Percentiles rank a stretch among this genome's conserved stretches.
phyloP scores from a whole-genome alignment of 2,888 invertebrate species.

The Dynastes tityus region DNA sequence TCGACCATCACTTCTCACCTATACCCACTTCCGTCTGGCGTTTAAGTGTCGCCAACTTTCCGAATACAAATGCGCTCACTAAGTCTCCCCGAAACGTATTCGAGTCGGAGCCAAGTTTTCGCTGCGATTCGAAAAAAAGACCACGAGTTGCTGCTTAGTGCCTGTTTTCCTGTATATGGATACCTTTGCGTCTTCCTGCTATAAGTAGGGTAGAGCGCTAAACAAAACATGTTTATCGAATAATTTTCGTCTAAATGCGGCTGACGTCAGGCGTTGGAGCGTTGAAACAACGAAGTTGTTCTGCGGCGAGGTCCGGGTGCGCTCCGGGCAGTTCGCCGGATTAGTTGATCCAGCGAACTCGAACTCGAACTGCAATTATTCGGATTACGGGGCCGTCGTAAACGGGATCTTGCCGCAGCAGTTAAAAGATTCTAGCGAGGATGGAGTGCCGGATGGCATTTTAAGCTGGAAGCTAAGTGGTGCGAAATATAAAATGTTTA shows the following conservation, averaged over 20 bases:
- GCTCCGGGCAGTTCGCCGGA: slow-evolving; percentile 21
- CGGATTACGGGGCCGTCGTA: slow-evolving; percentile 32
- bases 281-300: slow-evolving; percentile 25
- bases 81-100: slow-evolving; percentile 9
- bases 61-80: slow-evolving; percentile 9
- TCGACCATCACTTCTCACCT: slow-evolving; percentile 16
- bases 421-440: slow-evolving; percentile 29
- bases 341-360: slow-evolving; percentile 34
- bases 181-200: neutral
- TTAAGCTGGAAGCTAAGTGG: slow-evolving; percentile 5
- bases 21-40: neutral
- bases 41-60: slow-evolving; percentile 14
- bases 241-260: slow-evolving; percentile 27
- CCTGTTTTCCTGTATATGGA: neutral
- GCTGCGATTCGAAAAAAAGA: neutral
- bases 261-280: slow-evolving; percentile 4
- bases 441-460: slow-evolving; percentile 10
- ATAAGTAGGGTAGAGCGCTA: neutral
- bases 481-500: slow-evolving; percentile 10
- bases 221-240: slow-evolving; percentile 39
- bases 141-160: neutral
- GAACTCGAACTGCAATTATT: slow-evolving; percentile 45
- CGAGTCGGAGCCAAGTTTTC: slow-evolving; percentile 15
- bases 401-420: slow-evolving; percentile 35
- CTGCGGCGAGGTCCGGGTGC: slow-evolving; percentile 18